These are phyloP conservation scores for Tenebrio molitor DNA, from an alignment of 1,140 invertebrate species.

Conservation along the genomic window DNA sequence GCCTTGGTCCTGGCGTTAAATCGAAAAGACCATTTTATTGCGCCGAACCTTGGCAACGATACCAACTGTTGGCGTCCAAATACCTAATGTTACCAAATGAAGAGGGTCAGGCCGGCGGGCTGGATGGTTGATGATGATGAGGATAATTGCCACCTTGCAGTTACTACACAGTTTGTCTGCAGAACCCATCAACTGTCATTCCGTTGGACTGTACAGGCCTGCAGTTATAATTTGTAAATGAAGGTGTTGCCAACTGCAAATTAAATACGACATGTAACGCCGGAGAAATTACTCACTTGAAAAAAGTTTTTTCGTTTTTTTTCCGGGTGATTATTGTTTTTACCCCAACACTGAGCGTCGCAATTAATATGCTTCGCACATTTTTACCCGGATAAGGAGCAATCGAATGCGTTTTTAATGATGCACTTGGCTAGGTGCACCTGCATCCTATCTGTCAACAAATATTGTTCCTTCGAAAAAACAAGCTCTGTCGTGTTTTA, in stretches of 20 bases:
- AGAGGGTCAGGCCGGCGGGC: too few relatives aligned
- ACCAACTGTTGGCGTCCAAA: neutral
- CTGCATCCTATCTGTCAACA: constrained; percentile 3
- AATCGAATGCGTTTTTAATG: too few relatives aligned
- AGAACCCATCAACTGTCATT: constrained; percentile 16
- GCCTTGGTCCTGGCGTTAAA: neutral
- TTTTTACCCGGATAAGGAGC: too few relatives aligned
- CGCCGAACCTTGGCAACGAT: neutral
- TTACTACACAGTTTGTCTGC: neutral
- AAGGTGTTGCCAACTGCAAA: constrained; percentile 26
- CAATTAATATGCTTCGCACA: constrained; percentile 12
- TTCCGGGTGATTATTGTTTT: neutral
- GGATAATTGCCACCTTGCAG: neutral
- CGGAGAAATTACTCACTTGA: neutral
- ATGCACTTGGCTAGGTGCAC: constrained; percentile 16
- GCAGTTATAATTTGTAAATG: neutral
- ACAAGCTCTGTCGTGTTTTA: too few relatives aligned
- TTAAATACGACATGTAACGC: neutral
- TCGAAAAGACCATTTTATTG: neutral
- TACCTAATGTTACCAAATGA: too few relatives aligned
- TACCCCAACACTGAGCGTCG: neutral
- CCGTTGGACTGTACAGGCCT: neutral
- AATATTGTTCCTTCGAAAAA: too few relatives aligned
- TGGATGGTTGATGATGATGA: neutral
- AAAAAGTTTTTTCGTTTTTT: constrained; percentile 8